Conservation (phyloP, 2,797 vertebrate genomes). For the Leptatherina wallacei region DNA sequence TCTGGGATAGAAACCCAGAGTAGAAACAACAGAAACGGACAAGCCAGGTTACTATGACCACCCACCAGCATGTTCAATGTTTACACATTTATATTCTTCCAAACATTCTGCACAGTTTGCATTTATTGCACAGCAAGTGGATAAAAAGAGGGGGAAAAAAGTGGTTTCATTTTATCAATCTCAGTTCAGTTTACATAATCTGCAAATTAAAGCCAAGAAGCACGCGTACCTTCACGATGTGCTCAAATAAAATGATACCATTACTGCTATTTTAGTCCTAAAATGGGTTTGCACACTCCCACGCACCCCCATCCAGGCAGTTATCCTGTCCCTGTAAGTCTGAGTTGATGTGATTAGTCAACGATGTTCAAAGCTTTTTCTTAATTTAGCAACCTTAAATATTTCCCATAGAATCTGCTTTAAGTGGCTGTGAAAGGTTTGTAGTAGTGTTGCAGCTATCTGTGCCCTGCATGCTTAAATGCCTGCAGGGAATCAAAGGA, state of each 20-base stretch:
- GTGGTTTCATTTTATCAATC: conserved; percentile 2
- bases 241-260: conserved; percentile 22
- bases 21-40: conserved; percentile 31
- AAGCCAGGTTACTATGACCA: conserved; percentile 36
- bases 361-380: not conserved
- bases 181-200: not conserved
- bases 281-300: not conserved
- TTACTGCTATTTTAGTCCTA: conserved; percentile 4
- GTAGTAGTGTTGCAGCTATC: not conserved
- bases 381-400: not conserved
- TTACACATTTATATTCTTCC: conserved; percentile 17
- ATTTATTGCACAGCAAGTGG: conserved; percentile 29
- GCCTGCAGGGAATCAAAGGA: no score
- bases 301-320: conserved; percentile 4
- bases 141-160: conserved; percentile 7
- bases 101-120: conserved; percentile 19
- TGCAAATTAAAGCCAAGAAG: not conserved
- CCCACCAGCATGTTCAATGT: conserved; percentile 22
- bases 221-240: not conserved
- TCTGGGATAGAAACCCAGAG: not conserved
- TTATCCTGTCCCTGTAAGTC: not conserved
- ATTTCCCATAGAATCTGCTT: not conserved
- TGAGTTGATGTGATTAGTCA: conserved; percentile 21
- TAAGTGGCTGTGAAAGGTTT: not conserved
- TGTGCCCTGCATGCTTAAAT: not conserved